These are phyloP conservation scores for Ellobium chinense DNA, from an alignment of 2,888 invertebrate species.

Conservation along the genomic window DNA sequence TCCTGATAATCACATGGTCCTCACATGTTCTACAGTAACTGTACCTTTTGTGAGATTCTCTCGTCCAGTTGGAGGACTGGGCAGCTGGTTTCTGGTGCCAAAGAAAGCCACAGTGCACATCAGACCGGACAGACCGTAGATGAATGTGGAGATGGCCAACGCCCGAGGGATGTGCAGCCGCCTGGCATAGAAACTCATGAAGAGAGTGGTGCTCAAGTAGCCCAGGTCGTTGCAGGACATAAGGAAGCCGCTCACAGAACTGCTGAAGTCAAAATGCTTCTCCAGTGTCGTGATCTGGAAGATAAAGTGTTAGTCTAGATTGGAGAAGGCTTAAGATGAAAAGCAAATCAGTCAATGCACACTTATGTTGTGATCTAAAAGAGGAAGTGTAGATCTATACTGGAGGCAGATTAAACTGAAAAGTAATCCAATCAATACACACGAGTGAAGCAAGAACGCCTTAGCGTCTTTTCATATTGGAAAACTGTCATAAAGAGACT, in stretches of 20 bases:
- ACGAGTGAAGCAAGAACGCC: no score
- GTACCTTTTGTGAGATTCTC: no score
- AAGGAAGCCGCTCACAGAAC: conserved; percentile 66
- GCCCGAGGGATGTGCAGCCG: conserved; percentile 60
- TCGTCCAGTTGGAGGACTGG: neutral
- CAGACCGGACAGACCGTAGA: conserved; percentile 62
- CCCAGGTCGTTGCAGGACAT: conserved; percentile 73
- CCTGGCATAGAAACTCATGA: conserved; percentile 58
- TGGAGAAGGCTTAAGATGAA: no score
- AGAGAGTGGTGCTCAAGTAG: conserved; percentile 58
- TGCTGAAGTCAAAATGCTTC: conserved; percentile 69
- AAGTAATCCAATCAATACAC: no score
- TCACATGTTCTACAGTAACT: neutral
- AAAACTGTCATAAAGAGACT: no score
- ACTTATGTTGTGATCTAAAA: neutral
- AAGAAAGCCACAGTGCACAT: conserved; percentile 64
- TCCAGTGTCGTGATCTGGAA: conserved; percentile 71
- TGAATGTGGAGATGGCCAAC: conserved; percentile 55
- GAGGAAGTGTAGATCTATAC: no score
- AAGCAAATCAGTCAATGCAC: no score
- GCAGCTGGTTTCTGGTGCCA: conserved; percentile 40
- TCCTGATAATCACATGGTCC: no score
- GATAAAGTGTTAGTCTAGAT: neutral
- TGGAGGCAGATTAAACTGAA: no score
- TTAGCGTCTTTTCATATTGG: no score